Evolutionary conservation across 2,797 vertebrate species (phyloP).

Genomic region (Acipenser transmontanus): DNA sequence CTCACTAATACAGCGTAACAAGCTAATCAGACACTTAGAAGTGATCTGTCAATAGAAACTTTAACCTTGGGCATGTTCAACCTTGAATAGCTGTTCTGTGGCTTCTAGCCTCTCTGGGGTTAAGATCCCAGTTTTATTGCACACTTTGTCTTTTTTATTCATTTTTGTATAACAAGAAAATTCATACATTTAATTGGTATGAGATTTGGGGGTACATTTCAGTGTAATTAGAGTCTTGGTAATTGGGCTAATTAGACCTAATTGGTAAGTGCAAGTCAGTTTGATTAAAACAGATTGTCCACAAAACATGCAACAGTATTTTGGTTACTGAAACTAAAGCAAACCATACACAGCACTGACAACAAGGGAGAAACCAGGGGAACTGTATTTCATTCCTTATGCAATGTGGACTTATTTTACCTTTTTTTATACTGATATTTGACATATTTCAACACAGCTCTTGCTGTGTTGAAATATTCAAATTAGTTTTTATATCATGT

Average conservation of each 20-base stretch:
- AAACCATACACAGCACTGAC: conserved; percentile 28
- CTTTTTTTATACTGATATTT: too few species aligned
- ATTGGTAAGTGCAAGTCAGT: conserved; percentile 73
- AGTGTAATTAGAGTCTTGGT: conserved; percentile 76
- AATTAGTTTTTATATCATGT: too few species aligned
- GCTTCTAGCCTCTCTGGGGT: conserved; percentile 47
- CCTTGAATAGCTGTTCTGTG: conserved; percentile 3
- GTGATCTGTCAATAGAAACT: too few species aligned
- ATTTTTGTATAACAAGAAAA: conserved; percentile 55
- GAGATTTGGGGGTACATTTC: conserved; percentile 75
- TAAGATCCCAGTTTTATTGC: conserved; percentile 36
- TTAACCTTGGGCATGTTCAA: too few species aligned
- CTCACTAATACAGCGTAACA: too few species aligned
- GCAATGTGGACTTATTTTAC: too few species aligned
- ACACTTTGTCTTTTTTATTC: conserved; percentile 34
- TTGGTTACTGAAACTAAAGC: conserved; percentile 44
- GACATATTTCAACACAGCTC: too few species aligned
- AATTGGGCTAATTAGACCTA: conserved; percentile 81
- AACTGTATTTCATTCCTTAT: too few species aligned
- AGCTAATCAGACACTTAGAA: too few species aligned
- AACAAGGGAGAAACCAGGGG: neutral
- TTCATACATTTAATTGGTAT: conserved; percentile 75
- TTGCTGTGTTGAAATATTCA: too few species aligned
- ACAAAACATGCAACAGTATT: conserved; percentile 50
- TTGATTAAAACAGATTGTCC: conserved; percentile 75